phyloP scores from a whole-genome alignment of 30 jellyfish, hydroid and myxozoan genomes.

The Euphysa ruthae region DNA sequence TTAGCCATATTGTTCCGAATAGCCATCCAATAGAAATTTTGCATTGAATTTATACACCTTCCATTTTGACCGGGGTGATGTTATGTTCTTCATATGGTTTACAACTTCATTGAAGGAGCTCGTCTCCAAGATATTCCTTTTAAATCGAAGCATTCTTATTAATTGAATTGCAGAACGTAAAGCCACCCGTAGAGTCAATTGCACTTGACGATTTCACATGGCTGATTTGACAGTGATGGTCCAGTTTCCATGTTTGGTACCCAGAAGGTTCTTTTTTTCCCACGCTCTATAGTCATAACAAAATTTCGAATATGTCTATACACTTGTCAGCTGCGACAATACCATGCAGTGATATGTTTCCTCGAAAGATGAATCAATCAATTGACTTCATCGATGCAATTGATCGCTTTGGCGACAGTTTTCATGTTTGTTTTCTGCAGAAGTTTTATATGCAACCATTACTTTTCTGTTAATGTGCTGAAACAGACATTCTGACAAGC shows the following conservation, averaged over 20 bases:
- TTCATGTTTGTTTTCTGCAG: no score
- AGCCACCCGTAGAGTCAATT: neutral
- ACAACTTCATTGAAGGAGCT: conserved; percentile 1
- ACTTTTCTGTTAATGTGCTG: neutral
- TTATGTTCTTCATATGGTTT: neutral
- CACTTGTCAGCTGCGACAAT: neutral
- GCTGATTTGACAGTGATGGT: neutral
- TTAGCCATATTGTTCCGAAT: neutral
- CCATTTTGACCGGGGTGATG: no score
- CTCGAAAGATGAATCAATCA: no score
- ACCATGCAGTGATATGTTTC: neutral
- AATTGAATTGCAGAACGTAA: neutral
- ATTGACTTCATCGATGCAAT: no score
- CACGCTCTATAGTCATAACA: neutral
- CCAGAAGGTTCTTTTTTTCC: conserved; percentile 7
- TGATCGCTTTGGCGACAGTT: no score
- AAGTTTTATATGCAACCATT: neutral
- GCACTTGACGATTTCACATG: neutral
- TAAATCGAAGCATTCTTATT: neutral
- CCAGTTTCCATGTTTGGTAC: neutral
- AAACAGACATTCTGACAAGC: neutral
- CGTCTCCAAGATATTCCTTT: neutral
- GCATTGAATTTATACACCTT: conserved; percentile 12
- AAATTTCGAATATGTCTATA: neutral
- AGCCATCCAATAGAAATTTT: conserved; percentile 1